Evolutionary conservation across 92 coral and sea anemone species (phyloP).

Genomic region (Montipora capitata): DNA sequence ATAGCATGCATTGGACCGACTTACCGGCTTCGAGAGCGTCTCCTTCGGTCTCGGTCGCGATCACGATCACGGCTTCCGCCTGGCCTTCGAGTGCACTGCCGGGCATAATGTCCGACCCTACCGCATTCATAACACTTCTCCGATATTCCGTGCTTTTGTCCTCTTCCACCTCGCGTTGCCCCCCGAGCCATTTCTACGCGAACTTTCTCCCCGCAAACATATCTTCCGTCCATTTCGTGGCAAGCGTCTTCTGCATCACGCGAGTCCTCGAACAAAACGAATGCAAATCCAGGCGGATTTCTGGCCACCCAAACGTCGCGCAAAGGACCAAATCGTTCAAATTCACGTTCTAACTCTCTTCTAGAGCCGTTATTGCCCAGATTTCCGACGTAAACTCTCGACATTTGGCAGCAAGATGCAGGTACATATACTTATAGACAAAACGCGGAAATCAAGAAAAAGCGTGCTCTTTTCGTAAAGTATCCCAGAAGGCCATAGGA

Average conservation of each 20-base stretch:
- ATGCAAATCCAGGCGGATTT: conserved; percentile 99
- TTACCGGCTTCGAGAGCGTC: conserved; percentile 54
- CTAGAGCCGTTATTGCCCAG: conserved; percentile 95
- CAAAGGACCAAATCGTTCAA: conserved; percentile 88
- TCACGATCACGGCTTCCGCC: conserved; percentile 42
- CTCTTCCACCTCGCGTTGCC: conserved; percentile 96
- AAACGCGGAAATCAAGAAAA: neutral
- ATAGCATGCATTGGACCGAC: neutral
- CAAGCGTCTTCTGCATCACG: conserved; percentile 99
- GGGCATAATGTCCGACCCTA: conserved; percentile 94
- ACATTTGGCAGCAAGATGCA: conserved; percentile 56
- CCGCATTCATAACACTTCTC: conserved; percentile 99
- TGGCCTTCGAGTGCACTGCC: conserved; percentile 90
- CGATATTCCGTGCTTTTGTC: conserved; percentile 83
- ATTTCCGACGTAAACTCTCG: conserved; percentile 96
- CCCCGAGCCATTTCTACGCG: conserved; percentile 99
- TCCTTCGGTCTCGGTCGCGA: conserved; percentile 22
- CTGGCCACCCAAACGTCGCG: conserved; percentile 99
- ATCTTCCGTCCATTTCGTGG: conserved; percentile 82
- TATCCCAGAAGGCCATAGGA: conserved; percentile 30
- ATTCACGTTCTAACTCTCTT: conserved; percentile 94
- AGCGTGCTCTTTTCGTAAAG: neutral
- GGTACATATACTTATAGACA: neutral
- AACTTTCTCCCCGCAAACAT: conserved; percentile 81
- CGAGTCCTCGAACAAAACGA: conserved; percentile 94